Conservation (phyloP, 92 coral and sea anemone species). For the Nematostella vectensis region DNA sequence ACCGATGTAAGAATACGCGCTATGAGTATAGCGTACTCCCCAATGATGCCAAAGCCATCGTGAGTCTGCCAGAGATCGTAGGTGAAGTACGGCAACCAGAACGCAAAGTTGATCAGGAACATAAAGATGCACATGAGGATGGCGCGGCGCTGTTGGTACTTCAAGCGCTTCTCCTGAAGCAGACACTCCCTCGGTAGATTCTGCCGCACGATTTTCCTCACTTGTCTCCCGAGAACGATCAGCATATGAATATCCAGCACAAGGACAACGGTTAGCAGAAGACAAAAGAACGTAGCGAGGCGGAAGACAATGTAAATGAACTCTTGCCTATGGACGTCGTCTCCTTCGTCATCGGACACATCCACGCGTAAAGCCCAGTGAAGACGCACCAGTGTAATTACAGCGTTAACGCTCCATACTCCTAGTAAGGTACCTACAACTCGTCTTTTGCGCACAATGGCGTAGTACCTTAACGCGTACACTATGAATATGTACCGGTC, state of each 20-base stretch:
- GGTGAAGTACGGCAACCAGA: constrained; percentile 29
- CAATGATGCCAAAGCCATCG: neutral
- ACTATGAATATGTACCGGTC: constrained; percentile 27
- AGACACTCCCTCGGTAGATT: constrained; percentile 24
- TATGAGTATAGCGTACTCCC: constrained; percentile 17
- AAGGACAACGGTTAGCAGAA: constrained; percentile 8
- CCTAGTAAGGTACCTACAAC: neutral
- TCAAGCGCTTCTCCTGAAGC: constrained; percentile 23
- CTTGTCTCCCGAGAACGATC: constrained; percentile 13
- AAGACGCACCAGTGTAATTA: constrained; percentile 18
- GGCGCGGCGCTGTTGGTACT: constrained; percentile 19
- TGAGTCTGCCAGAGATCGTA: constrained; percentile 20
- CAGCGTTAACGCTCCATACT: constrained; percentile 10
- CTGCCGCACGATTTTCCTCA: constrained; percentile 18
- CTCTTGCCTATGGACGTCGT: constrained; percentile 6
- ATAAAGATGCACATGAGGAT: constrained; percentile 25
- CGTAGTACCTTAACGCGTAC: constrained; percentile 25
- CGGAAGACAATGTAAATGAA: constrained; percentile 11
- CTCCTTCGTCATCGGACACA: constrained; percentile 17
- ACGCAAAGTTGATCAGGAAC: constrained; percentile 15
- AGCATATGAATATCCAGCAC: constrained; percentile 24
- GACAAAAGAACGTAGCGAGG: constrained; percentile 15
- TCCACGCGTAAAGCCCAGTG: constrained; percentile 13
- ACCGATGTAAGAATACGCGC: constrained; percentile 24
- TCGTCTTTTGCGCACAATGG: constrained; percentile 19